Base-by-base conservation (phyloP, 2,888 invertebrate genomes). In the Candidula unifasciata region DNA sequence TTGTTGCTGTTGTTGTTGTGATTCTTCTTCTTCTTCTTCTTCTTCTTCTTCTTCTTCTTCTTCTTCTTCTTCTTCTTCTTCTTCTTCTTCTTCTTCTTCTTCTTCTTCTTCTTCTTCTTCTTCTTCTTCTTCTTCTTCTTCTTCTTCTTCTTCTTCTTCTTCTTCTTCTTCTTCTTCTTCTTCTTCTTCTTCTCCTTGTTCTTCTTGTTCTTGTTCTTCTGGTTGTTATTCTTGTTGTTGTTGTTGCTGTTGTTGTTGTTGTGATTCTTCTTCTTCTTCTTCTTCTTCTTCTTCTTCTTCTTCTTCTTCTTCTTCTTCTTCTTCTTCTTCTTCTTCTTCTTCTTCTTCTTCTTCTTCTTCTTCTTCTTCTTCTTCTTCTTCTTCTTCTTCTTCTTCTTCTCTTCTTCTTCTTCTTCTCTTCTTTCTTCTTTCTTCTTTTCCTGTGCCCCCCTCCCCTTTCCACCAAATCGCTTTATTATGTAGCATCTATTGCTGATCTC, bases 131-230 rank as follows among this genome's bases (percentile, higher is more conserved):
- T 69, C 80, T 83, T 82, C 79, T 83, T 74, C 80, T 77, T 86
- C 79, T 84, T 80, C 86, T 80, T 79, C 76, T 86, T 76, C 77
- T 74, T 85, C 77, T 79, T 85, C 86, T 82, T 86, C 85, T 86
- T 79, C 82, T 79, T 86, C 82, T 82, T 85, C 86, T 78, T 82
- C 85, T 86, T 78, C 82, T n/a, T 60, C 60, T 60, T 60, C 60
- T n/a, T n/a, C n/a, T 60, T n/a, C 21, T n/a, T n/a, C 21, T 24
- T 60, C 60, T n/a, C 18, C n/a, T n/a, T 60, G 18, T n/a, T n/a
- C n/a, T n/a, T 60, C 60, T 21, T 60, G 5, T 60, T n/a, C n/a
- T n/a, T n/a, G 5, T 60, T 60, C 60, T n/a, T 60, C n/a, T n/a
- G 5, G 5, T n/a, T 24, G 18, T 24, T n/a, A 13, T n/a, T n/a